phyloP scores from a whole-genome alignment of 1,140 invertebrate species.

The Nomia melanderi region DNA sequence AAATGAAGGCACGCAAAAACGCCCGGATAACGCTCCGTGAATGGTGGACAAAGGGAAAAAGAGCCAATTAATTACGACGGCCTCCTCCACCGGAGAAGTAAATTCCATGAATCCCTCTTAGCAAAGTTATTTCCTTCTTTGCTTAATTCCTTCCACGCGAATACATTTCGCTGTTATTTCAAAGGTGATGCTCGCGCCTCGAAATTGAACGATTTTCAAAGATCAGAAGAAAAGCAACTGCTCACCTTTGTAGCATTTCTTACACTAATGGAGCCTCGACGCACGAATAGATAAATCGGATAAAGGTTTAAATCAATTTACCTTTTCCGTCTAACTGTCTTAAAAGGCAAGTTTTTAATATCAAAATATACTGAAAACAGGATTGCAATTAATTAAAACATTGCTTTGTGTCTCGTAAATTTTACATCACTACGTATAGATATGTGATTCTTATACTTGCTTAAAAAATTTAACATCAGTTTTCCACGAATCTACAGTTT shows the following conservation, averaged over 20 bases:
- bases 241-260: no score
- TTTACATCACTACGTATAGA: no score
- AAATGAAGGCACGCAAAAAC: slow-evolving; percentile 54
- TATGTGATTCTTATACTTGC: no score
- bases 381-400: no score
- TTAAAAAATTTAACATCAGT: no score
- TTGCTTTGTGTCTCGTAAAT: no score
- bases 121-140: slow-evolving; percentile 11
- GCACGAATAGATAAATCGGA: no score
- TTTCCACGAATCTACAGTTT: no score
- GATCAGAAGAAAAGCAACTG: neutral
- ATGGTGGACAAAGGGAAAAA: slow-evolving; percentile 46
- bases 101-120: slow-evolving; percentile 38
- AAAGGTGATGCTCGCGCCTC: neutral
- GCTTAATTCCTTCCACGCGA: neutral
- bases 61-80: slow-evolving; percentile 52
- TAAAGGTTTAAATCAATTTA: no score
- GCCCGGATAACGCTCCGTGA: slow-evolving; percentile 29
- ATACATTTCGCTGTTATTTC: neutral
- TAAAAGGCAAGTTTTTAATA: no score
- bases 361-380: slow-evolving; percentile 32
- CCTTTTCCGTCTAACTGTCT: no score
- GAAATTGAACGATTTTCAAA: neutral
- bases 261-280: no score
- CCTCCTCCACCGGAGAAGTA: slow-evolving; percentile 21